Evolutionary conservation across 2,888 invertebrate species (phyloP), one percentile per base, ranked within the genome.

Genomic region (Campoplex capitator): DNA sequence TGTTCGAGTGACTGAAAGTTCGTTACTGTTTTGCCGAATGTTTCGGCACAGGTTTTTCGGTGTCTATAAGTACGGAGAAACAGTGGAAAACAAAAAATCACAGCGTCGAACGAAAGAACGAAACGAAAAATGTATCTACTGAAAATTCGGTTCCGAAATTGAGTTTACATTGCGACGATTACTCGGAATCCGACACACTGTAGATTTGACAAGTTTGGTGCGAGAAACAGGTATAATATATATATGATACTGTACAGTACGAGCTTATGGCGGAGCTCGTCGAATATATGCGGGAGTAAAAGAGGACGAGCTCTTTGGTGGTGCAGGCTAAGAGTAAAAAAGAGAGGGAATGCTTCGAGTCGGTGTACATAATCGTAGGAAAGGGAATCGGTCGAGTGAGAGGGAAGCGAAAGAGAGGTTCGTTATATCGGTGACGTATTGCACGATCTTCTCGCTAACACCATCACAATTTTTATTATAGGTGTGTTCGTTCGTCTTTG

Each of bases 281-380:
- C n/a, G 65, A 7, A 45, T 70, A 56, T 77, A 73, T 83, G 86
- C 80, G 86, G 86, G 86, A 83, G 86, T 86, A 68, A 86, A 86
- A 73, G 80, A 86, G 86, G 86, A 82, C 78, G 85, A 82, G 75
- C 78, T 81, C 13, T 65, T 51, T 16, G n/a, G 16, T 42, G 16
- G 51, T 42, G 83, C 11, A n/a, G 35, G 32, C 23, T 18, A 16
- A 23, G 78, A 38, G 45, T 13, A 42, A 35, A 73, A 45, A 7
- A 51, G 77, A 62, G 70, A 80, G 79, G n/a, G 76, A 68, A 58
- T 35, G 51, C 38, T 58, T 11, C 28, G 58, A 67, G 32, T 67
- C 81, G 74, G 65, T 42, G 73, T 70, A 54, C 4, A 32, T 42
- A 56, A 79, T 84, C 38, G 79, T 67, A 73, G 86, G 80, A 86